A percentile compares a stretch with the other conserved stretches of the same genome.
Evolutionary conservation across 2,113 vertebrate species (phyloP).

Genomic region (Holacanthus passer): DNA sequence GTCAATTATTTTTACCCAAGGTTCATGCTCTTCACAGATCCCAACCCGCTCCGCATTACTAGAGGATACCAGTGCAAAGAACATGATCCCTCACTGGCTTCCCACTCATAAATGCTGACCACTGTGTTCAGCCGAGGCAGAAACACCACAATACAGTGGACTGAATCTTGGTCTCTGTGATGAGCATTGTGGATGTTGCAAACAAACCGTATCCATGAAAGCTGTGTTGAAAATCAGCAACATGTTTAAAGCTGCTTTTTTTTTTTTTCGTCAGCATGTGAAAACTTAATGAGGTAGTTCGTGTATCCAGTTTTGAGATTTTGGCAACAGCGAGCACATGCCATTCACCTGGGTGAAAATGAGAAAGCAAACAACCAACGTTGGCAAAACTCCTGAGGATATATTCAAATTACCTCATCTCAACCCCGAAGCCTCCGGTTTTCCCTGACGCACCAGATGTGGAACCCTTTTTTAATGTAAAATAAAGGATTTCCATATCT

Average conservation of each 20-base stretch:
- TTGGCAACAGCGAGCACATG: background rate
- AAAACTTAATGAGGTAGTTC: constrained; percentile 31
- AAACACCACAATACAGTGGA: no score
- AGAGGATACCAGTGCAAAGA: background rate
- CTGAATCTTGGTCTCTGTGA: no score
- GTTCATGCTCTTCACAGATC: background rate
- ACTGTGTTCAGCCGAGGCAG: no score
- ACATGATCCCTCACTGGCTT: background rate
- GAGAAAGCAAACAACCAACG: constrained; percentile 29
- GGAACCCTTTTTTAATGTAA: constrained; percentile 1
- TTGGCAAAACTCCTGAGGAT: constrained; percentile 12
- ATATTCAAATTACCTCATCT: constrained; percentile 36
- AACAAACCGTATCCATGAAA: background rate
- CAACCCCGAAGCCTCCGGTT: background rate
- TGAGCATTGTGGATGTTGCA: background rate
- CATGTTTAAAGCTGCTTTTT: background rate
- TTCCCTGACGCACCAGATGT: background rate
- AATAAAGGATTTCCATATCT: constrained; percentile 34
- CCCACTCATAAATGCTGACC: no score
- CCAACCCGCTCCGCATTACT: background rate
- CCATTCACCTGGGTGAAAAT: constrained; percentile 15
- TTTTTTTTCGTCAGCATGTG: constrained; percentile 1
- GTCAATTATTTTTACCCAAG: background rate
- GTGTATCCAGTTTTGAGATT: constrained; percentile 18
- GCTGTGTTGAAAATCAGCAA: background rate